Evolutionary conservation across 2,888 invertebrate genomes (phyloP).

Genomic region (Nomada lathburiana): DNA sequence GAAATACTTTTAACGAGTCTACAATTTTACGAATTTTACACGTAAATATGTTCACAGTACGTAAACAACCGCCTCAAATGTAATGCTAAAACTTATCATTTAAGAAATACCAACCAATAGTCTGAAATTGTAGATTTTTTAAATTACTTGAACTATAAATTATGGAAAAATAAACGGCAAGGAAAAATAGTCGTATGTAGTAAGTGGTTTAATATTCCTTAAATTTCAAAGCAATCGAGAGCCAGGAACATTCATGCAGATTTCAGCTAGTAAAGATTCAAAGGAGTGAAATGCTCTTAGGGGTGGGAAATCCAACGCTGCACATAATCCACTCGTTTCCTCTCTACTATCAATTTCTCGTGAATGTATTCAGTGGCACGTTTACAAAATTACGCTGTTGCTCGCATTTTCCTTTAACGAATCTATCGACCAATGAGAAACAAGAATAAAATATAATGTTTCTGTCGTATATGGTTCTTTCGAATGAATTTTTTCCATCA

Average conservation of each 20-base stretch:
- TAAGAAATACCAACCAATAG: neutral
- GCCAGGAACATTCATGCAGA: constrained; percentile 11
- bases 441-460: no score
- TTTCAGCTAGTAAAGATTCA: constrained; percentile 7
- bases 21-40: neutral
- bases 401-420: constrained; percentile 2
- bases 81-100: no score
- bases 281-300: constrained; percentile 10
- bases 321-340: constrained; percentile 31
- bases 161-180: neutral
- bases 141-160: neutral
- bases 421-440: neutral
- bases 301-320: constrained; percentile 22
- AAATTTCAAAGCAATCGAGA: constrained; percentile 2
- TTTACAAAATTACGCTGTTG: constrained; percentile 27
- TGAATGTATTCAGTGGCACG: constrained; percentile 48
- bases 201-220: neutral
- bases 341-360: constrained; percentile 33
- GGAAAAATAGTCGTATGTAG: neutral
- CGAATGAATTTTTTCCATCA: no score
- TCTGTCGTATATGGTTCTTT: no score
- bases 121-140: neutral
- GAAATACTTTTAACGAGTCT: no score
- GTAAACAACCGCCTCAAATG: no score
- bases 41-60: neutral